Evolutionary conservation across 1,140 invertebrate genomes (phyloP), one percentile per base, ranked within the genome.

Genomic region (Nylanderia fulva): DNA sequence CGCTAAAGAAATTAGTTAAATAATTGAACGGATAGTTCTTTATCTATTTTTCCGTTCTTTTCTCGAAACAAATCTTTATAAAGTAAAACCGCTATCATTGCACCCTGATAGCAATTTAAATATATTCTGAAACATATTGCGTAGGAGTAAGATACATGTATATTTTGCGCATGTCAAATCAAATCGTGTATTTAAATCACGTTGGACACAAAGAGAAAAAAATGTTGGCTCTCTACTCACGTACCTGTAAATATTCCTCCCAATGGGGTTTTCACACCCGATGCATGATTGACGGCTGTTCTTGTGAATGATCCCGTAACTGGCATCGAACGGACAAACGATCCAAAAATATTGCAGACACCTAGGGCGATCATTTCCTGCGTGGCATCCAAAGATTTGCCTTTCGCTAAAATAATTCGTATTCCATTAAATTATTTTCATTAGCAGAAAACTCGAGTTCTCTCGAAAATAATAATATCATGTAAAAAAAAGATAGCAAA

Each of bases 281-380:
- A 97, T 13, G 97, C 96, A 84, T 97, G 96, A 88, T 97, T 97
- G 1, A 98, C 97, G 52, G 97, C 97, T 58, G 97, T 98, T 86
- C 97, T 94, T 1, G 97, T 97, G 91, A 98, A 97, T 18, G 97
- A 97, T 39, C 97, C 97, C 56, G 97, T 97, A 21, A 97, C 96
- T 61, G 97, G 97, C 96, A 98, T 97, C 24, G 97, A 96, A 85
- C 96, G 95, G 39, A 97, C 96, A 90, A 97, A 97, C 13, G 97
- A 96, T 24, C 97, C 97, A 54, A 97, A 94, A 69, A 97, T 94
- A 91, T 98, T 98, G 90, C 96, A 96, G 61, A 97, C 91, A 54
- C 97, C 97, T 79, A 97, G 92, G 2, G 97, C 96, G 27, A 97
- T 89, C 96, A 97, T 97, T 93, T 97, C 97, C 92, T 97, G 97